Conservation (phyloP, 1,140 invertebrate genomes). For the Euura lappo region DNA sequence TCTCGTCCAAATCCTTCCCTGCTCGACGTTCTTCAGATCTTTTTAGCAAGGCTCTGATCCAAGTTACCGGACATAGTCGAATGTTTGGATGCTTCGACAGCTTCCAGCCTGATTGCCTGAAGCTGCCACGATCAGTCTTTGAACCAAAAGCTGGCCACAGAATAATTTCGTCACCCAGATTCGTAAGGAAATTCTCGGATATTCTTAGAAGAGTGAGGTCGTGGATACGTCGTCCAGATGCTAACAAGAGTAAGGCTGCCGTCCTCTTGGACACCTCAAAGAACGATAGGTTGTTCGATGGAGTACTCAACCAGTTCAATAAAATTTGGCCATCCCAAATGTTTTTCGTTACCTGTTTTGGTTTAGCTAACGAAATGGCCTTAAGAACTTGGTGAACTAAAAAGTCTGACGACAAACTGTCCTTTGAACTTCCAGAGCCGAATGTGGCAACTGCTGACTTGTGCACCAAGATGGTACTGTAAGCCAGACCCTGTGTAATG, state of each 20-base stretch:
- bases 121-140: constrained; percentile 28
- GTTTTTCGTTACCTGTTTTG: constrained; percentile 12
- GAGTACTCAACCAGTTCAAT: constrained; percentile 20
- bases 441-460: constrained; percentile 41
- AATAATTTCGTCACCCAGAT: constrained; percentile 24
- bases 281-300: constrained; percentile 14
- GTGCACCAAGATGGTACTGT: constrained; percentile 42
- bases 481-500: constrained; percentile 24
- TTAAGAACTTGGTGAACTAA: constrained; percentile 18
- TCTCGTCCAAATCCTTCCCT: neutral
- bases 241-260: constrained; percentile 36
- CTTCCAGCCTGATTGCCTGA: constrained; percentile 9
- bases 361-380: constrained; percentile 7
- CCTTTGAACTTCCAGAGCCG: constrained; percentile 18
- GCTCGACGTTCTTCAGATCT: constrained; percentile 14
- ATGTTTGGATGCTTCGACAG: constrained; percentile 20
- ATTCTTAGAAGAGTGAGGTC: constrained; percentile 38
- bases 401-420: constrained; percentile 15
- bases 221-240: constrained; percentile 37
- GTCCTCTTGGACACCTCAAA: constrained; percentile 35
- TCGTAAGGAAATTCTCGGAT: constrained; percentile 19
- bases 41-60: constrained; percentile 23
- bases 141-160: constrained; percentile 35
- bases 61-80: constrained; percentile 23
- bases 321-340: constrained; percentile 29